Conservation (phyloP, 2,888 invertebrate genomes). For the Hybos culiciformis region DNA sequence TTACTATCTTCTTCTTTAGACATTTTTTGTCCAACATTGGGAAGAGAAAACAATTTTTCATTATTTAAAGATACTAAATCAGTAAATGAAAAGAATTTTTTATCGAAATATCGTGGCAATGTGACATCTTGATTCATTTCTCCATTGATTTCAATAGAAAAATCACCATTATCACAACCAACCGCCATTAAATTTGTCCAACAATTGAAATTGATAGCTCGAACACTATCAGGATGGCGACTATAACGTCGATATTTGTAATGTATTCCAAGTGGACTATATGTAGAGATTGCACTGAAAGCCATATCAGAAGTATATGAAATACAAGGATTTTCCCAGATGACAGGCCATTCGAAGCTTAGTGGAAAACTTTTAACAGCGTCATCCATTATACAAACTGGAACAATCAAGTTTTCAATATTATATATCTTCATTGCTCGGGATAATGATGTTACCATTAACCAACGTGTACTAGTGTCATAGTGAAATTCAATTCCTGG, state of each 20-base stretch:
- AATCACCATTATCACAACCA: conserved; percentile 25
- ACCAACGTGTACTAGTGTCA: conserved; percentile 27
- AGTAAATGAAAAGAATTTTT: conserved; percentile 7
- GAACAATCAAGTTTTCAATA: conserved; percentile 21
- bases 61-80: conserved; percentile 20
- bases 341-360: conserved; percentile 24
- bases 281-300: conserved; percentile 10
- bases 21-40: too few relatives aligned
- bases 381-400: conserved; percentile 18
- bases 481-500: conserved; percentile 30
- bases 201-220: conserved; percentile 21
- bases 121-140: conserved; percentile 19
- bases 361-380: conserved; percentile 17
- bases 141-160: conserved; percentile 18
- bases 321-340: conserved; percentile 24
- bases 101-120: neutral
- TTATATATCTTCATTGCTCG: conserved; percentile 24
- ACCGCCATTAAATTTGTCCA: conserved; percentile 17
- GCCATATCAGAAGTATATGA: conserved; percentile 11
- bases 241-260: conserved; percentile 17
- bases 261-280: conserved; percentile 20
- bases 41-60: neutral
- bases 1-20: conserved; percentile 10
- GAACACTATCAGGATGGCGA: conserved; percentile 17
- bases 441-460: conserved; percentile 18